phyloP scores from a whole-genome alignment of 1,140 invertebrate genomes.

The Cotesia typhae region DNA sequence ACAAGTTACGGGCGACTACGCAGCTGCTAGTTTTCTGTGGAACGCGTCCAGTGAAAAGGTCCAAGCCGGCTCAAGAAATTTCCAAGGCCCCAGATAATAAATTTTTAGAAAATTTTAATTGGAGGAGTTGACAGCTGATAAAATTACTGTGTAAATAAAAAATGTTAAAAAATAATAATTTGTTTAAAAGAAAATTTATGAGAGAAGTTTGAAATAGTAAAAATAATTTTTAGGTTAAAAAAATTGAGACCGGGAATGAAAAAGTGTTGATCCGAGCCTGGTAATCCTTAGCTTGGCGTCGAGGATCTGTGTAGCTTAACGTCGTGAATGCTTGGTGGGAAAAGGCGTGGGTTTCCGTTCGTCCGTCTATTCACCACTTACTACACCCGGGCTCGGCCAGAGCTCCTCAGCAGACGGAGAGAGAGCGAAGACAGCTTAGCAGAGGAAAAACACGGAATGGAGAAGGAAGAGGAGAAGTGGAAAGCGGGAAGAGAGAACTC shows the following conservation, averaged over 20 bases:
- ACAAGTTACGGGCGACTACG: slow-evolving; percentile 43
- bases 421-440: slow-evolving; percentile 40
- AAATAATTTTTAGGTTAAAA: not conserved
- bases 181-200: not conserved
- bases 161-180: too few species aligned
- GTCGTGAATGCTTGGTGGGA: slow-evolving; percentile 37
- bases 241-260: not conserved
- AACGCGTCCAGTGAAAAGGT: slow-evolving; percentile 16
- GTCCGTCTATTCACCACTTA: slow-evolving; percentile 52
- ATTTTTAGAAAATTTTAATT: not conserved
- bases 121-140: too few species aligned
- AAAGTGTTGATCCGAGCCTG: not conserved
- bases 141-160: too few species aligned
- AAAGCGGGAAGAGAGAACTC: slow-evolving; percentile 56
- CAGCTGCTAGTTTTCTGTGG: slow-evolving; percentile 35
- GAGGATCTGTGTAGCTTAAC: slow-evolving; percentile 10
- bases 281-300: not conserved
- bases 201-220: not conserved
- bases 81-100: not conserved
- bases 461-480: slow-evolving; percentile 63
- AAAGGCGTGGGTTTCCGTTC: slow-evolving; percentile 56
- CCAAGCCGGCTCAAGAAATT: not conserved
- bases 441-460: slow-evolving; percentile 56
- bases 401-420: too few species aligned
- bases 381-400: slow-evolving; percentile 45